These are phyloP conservation scores for Zapus hudsonius DNA, from an alignment of 2,113 vertebrate species.

Conservation along the genomic window DNA sequence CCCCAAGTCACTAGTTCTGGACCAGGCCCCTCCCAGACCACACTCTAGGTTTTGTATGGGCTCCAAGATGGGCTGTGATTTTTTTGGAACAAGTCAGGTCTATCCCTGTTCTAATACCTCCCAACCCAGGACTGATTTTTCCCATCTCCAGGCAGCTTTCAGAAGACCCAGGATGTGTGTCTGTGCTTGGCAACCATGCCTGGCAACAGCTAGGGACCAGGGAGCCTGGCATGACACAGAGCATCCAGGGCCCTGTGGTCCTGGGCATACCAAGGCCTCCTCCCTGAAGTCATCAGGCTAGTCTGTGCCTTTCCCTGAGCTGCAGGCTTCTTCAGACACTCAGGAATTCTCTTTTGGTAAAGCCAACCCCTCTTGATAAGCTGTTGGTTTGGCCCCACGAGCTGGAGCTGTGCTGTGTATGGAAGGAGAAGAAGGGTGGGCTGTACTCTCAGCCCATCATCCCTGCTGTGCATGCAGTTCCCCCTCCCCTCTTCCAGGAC, in stretches of 20 bases:
- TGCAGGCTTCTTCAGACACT: slow-evolving; percentile 17
- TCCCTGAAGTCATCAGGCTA: neutral
- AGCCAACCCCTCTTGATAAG: neutral
- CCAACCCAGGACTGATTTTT: neutral
- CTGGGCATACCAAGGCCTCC: slow-evolving; percentile 29
- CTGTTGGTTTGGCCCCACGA: neutral
- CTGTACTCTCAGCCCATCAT: neutral
- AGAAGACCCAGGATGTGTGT: slow-evolving; percentile 49
- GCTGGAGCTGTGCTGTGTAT: neutral
- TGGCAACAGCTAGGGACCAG: slow-evolving; percentile 60
- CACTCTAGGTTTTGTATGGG: neutral
- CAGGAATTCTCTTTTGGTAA: fast-evolving
- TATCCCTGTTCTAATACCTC: neutral
- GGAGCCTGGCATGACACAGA: neutral
- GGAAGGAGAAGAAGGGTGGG: neutral
- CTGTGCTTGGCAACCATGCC: slow-evolving; percentile 79
- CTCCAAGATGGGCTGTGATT: neutral
- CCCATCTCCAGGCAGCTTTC: slow-evolving; percentile 32
- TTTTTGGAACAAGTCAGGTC: neutral
- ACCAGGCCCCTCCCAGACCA: neutral
- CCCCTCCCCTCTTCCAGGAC: neutral
- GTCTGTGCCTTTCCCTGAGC: neutral
- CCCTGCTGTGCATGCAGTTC: neutral
- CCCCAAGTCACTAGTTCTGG: neutral
- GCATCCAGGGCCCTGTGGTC: neutral